A percentile compares a stretch with the other conserved stretches of the same genome.
phyloP scores from a whole-genome alignment of 2,888 invertebrate genomes.

The Merodon equestris region DNA sequence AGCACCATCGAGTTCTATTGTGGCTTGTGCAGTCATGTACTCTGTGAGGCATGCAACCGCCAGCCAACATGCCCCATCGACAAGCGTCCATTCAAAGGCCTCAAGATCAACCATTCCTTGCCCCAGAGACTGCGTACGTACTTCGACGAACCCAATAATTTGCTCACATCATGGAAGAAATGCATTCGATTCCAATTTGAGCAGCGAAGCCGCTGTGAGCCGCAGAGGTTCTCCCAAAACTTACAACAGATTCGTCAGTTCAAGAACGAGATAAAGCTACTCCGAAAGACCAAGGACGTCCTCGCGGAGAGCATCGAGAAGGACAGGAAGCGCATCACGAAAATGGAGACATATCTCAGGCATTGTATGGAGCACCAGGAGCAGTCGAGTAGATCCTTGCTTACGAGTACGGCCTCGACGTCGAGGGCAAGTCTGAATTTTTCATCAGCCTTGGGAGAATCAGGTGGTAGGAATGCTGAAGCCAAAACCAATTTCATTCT shows the following conservation, averaged over 20 bases:
- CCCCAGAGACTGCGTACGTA: conserved; percentile 20
- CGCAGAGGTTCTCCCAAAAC: neutral
- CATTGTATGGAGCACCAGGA: conserved; percentile 10
- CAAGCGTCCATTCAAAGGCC: conserved; percentile 26
- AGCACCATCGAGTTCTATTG: conserved; percentile 19
- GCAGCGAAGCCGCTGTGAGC: conserved; percentile 29
- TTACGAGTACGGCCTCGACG: conserved; percentile 4
- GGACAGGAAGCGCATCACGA: conserved; percentile 25
- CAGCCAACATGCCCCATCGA: conserved; percentile 38
- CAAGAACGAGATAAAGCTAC: conserved; percentile 26
- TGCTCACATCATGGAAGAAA: conserved; percentile 31
- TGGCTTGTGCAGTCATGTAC: conserved; percentile 42
- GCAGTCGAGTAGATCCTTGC: neutral
- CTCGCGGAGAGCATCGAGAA: conserved; percentile 7
- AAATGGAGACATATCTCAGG: conserved; percentile 41
- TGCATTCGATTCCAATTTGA: conserved; percentile 48
- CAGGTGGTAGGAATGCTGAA: conserved; percentile 49
- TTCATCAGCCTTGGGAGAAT: conserved; percentile 34
- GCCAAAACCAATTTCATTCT: neutral
- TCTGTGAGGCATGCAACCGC: conserved; percentile 36
- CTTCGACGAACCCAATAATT: conserved; percentile 43
- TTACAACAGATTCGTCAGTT: conserved; percentile 16
- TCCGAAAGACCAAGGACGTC: conserved; percentile 4
- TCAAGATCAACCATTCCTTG: conserved; percentile 35
- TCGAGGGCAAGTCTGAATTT: conserved; percentile 19